A percentile compares a stretch with the other conserved stretches of the same genome.
Evolutionary conservation across 2,113 vertebrate genomes (phyloP).

Genomic region (Brachyhypopomus occidentalis): DNA sequence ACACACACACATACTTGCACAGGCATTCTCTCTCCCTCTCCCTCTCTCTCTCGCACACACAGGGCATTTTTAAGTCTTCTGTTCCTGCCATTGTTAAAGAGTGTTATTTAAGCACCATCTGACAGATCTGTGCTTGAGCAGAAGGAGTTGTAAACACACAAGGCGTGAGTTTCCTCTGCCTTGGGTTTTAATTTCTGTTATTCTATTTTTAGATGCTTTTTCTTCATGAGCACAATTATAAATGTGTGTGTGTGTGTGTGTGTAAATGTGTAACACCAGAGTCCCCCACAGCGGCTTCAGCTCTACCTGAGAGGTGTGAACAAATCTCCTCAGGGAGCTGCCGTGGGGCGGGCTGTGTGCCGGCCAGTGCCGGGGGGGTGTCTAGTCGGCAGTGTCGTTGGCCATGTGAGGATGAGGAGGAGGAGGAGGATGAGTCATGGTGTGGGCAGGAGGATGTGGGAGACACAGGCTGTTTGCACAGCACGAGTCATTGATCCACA

Average conservation of each 20-base stretch:
- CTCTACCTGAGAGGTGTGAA: too few relatives aligned
- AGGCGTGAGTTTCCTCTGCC: too few relatives aligned
- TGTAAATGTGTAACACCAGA: too few relatives aligned
- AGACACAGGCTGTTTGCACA: conserved; percentile 69
- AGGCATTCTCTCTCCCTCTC: not conserved
- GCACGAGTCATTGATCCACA: conserved; percentile 66
- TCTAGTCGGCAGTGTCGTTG: conserved; percentile 48
- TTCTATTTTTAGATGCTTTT: too few relatives aligned
- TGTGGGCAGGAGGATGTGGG: conserved; percentile 64
- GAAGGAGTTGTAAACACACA: too few relatives aligned
- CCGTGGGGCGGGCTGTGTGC: too few relatives aligned
- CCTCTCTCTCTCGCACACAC: not conserved
- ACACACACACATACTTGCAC: not conserved
- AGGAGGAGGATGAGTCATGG: conserved; percentile 71
- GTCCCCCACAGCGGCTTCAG: too few relatives aligned
- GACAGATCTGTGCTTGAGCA: not conserved
- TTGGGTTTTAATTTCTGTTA: too few relatives aligned
- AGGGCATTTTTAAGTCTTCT: not conserved
- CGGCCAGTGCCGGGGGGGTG: not conserved
- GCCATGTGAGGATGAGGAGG: conserved; percentile 40
- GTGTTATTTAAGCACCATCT: not conserved
- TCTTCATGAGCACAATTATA: too few relatives aligned
- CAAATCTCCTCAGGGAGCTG: too few relatives aligned
- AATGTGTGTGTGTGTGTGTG: too few relatives aligned
- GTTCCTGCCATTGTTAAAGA: not conserved